These are phyloP conservation scores for Orbicella faveolata DNA, from an alignment of 64 coral and sea anemone species.

Conservation along the genomic window DNA sequence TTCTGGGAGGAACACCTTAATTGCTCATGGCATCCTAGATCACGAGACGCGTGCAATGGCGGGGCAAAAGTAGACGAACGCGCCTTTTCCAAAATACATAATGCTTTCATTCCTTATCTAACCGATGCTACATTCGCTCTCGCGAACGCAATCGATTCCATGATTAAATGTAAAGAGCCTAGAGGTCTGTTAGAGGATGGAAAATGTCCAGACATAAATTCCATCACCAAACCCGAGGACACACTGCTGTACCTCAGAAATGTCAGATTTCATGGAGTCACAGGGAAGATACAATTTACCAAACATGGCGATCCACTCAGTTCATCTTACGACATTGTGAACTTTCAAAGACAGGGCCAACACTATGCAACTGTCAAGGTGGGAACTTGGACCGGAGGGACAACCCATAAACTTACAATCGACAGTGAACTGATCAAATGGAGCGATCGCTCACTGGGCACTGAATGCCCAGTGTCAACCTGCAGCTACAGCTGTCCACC, in stretches of 20 bases:
- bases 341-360: conserved; percentile 42
- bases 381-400: conserved; percentile 54
- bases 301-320: conserved; percentile 65
- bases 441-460: conserved; percentile 33
- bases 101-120: conserved; percentile 11
- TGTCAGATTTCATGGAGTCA: conserved; percentile 68
- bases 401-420: conserved; percentile 4
- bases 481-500: conserved; percentile 75
- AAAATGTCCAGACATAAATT: conserved; percentile 1
- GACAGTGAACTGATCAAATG: conserved; percentile 43
- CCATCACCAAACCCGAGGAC: conserved; percentile 28
- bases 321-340: conserved; percentile 76
- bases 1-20: conserved; percentile 18
- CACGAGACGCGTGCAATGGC: not conserved
- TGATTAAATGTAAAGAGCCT: not conserved
- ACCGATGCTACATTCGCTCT: conserved; percentile 5
- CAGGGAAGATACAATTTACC: conserved; percentile 61
- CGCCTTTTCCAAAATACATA: conserved; percentile 10
- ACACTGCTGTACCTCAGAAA: conserved; percentile 27
- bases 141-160: not conserved
- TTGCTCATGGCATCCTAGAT: not conserved
- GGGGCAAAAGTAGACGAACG: not conserved
- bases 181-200: not conserved
- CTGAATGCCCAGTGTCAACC: conserved; percentile 25
- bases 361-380: conserved; percentile 22